These are phyloP conservation scores for Antrozous pallidus DNA, from an alignment of 2,797 vertebrate genomes.

Conservation along the genomic window DNA sequence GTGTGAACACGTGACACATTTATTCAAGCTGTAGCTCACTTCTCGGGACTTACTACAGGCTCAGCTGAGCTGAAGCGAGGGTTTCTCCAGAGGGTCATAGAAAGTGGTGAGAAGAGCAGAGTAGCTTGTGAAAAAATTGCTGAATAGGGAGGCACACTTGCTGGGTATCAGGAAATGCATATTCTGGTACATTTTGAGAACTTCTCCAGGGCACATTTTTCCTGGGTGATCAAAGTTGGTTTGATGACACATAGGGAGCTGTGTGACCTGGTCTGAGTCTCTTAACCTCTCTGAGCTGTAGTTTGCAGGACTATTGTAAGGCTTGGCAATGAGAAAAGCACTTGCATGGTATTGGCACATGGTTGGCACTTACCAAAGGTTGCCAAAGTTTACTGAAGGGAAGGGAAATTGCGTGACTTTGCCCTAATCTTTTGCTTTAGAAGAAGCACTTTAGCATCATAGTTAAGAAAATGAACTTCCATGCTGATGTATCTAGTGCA, in stretches of 20 bases:
- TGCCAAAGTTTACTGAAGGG: background rate
- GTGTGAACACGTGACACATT: background rate
- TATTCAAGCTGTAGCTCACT: background rate
- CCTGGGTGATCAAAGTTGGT: background rate
- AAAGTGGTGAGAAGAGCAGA: background rate
- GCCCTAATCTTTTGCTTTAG: background rate
- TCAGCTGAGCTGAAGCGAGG: background rate
- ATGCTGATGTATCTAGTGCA: background rate
- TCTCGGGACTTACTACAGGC: background rate
- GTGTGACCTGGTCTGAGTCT: background rate
- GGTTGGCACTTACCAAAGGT: background rate
- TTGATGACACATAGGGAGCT: background rate
- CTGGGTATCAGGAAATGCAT: background rate
- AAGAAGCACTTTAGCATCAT: accelerated
- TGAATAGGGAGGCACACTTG: background rate
- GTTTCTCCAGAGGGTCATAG: background rate
- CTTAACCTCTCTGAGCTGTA: background rate
- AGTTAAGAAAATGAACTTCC: background rate
- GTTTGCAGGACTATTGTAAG: background rate
- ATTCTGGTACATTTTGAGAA: background rate
- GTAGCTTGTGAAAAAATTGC: background rate
- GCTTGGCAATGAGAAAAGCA: background rate
- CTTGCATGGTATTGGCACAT: background rate
- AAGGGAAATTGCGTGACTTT: background rate
- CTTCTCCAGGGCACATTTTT: background rate